Conservation (phyloP, 2,113 vertebrate genomes). For the Dendrocopos noguchii region DNA sequence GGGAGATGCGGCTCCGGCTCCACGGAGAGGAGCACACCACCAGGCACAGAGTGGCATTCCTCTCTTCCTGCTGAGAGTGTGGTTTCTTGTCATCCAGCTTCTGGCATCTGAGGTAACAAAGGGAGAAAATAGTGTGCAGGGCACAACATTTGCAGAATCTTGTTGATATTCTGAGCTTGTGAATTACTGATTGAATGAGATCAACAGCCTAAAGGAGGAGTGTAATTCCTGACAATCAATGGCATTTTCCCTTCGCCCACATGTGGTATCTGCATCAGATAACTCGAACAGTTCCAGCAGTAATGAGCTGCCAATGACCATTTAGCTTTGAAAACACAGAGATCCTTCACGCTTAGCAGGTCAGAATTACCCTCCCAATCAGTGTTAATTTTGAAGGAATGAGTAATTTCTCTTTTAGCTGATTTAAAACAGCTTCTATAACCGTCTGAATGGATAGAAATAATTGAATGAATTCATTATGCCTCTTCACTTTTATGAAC, state of each 20-base stretch:
- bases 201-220: not conserved
- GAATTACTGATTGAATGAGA: not conserved
- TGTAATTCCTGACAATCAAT: not conserved
- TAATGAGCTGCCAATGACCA: not conserved
- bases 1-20: not conserved
- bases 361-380: not conserved
- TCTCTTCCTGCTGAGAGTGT: not conserved
- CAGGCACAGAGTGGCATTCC: not conserved
- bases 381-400: not conserved
- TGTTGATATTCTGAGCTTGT: not conserved
- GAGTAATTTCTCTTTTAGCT: slow-evolving; percentile 5
- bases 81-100: not conserved
- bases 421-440: not conserved
- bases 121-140: not conserved
- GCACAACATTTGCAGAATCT: not conserved
- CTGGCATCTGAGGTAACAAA: not conserved
- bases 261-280: not conserved
- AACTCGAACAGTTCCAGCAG: not conserved
- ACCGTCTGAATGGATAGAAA: not conserved
- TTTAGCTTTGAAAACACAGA: not conserved
- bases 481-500: not conserved
- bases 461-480: slow-evolving; percentile 22
- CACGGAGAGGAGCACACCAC: fast-evolving
- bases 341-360: not conserved
- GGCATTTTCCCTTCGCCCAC: not conserved